phyloP scores from a whole-genome alignment of 2,888 invertebrate genomes.

The Leptopterna dolabrata region DNA sequence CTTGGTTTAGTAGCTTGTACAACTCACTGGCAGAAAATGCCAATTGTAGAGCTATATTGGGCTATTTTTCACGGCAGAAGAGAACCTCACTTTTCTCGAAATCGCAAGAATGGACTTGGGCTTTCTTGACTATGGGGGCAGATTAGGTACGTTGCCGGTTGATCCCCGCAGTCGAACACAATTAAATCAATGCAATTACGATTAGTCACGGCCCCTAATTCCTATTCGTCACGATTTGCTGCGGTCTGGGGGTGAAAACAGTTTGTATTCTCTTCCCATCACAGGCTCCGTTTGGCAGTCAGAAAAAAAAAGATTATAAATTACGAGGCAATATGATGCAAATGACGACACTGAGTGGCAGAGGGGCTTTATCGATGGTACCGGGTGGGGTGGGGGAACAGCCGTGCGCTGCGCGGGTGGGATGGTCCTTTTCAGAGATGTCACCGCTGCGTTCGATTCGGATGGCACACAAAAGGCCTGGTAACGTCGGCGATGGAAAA shows the following conservation, averaged over 20 bases:
- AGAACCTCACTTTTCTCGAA: too few species aligned
- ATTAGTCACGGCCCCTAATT: not conserved
- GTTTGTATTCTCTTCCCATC: conserved; percentile 5
- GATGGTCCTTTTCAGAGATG: not conserved
- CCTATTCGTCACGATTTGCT: not conserved
- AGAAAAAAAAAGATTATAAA: conserved; percentile 28
- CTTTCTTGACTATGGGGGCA: too few species aligned
- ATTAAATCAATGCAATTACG: not conserved
- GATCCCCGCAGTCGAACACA: not conserved
- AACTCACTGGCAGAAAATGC: too few species aligned
- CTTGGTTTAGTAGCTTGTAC: too few species aligned
- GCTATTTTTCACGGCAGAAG: too few species aligned
- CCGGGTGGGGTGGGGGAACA: not conserved
- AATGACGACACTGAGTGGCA: conserved; percentile 26
- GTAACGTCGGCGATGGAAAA: not conserved
- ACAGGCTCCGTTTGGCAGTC: not conserved
- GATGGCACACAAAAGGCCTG: not conserved
- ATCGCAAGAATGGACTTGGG: too few species aligned
- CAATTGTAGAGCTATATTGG: too few species aligned
- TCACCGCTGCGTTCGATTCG: conserved; percentile 8
- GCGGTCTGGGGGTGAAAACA: not conserved
- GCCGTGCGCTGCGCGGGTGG: conserved; percentile 10
- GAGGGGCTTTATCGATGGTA: not conserved
- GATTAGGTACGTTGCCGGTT: too few species aligned
- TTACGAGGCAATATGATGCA: conserved; percentile 42